These are phyloP conservation scores for Turdus rufiventris DNA, from an alignment of 2,113 vertebrate species.

Conservation along the genomic window DNA sequence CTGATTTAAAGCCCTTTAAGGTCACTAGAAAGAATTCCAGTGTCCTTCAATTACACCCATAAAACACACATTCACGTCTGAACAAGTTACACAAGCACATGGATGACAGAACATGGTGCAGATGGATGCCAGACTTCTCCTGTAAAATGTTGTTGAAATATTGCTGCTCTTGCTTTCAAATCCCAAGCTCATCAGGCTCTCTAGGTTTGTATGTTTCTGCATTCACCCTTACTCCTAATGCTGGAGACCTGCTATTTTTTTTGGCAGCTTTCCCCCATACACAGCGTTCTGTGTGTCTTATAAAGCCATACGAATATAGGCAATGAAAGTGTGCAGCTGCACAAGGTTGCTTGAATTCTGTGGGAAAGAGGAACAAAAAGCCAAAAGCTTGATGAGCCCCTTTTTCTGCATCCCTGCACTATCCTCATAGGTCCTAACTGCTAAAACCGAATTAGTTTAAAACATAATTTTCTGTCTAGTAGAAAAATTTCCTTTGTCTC, in stretches of 20 bases:
- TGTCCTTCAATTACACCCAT: not conserved
- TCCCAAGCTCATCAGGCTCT: not conserved
- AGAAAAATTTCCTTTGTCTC: not conserved
- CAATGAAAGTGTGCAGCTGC: not conserved
- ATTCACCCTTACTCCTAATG: not conserved
- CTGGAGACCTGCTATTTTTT: not conserved
- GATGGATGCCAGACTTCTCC: not conserved
- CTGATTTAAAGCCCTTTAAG: conserved; percentile 10
- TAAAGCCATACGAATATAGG: not conserved
- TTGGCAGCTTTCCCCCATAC: not conserved
- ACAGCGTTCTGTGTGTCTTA: not conserved
- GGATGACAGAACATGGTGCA: not conserved
- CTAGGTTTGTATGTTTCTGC: not conserved
- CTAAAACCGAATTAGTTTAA: not conserved
- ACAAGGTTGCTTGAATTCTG: not conserved
- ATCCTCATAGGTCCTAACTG: fast-evolving
- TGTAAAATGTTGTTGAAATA: not conserved
- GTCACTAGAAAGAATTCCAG: not conserved
- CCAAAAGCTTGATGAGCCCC: not conserved
- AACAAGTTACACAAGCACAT: not conserved
- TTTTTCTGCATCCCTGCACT: not conserved
- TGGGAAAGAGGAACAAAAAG: not conserved
- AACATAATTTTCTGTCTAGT: not conserved
- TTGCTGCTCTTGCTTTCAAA: not conserved
- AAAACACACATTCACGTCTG: not conserved